A percentile compares a stretch with the other conserved stretches of the same genome.
phyloP scores from a whole-genome alignment of 2,888 invertebrate species.

The Diaprepes abbreviatus region DNA sequence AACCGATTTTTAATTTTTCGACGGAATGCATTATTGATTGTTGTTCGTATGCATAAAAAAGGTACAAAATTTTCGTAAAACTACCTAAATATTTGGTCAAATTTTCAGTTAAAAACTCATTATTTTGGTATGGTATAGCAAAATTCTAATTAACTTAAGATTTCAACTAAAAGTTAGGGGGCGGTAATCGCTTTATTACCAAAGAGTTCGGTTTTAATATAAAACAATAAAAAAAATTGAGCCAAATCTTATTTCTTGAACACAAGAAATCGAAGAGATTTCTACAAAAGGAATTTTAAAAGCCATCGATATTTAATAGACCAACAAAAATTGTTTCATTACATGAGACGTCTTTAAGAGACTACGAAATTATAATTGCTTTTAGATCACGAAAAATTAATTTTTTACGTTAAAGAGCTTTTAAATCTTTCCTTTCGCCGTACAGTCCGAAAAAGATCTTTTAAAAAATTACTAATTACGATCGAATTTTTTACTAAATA shows the following conservation, averaged over 20 bases:
- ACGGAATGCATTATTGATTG: conserved; percentile 2
- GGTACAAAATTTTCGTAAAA: too few species aligned
- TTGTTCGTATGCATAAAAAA: background rate
- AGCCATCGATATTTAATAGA: background rate
- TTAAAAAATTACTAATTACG: conserved; percentile 14
- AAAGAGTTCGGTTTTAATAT: conserved; percentile 49
- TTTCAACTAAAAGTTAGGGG: conserved; percentile 11
- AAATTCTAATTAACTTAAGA: background rate
- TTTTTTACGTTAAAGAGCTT: conserved; percentile 6
- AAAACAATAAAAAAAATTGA: conserved; percentile 43
- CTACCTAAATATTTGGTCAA: background rate
- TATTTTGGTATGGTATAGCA: conserved; percentile 8
- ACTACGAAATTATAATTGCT: too few species aligned
- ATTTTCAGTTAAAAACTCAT: conserved; percentile 26
- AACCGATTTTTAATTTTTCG: background rate
- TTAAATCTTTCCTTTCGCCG: conserved; percentile 14
- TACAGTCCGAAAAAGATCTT: conserved; percentile 9
- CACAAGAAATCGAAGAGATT: conserved; percentile 27
- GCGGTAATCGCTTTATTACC: conserved; percentile 20
- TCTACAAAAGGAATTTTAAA: conserved; percentile 2
- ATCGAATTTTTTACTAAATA: conserved; percentile 29
- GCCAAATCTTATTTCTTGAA: conserved; percentile 25
- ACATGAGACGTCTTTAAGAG: too few species aligned
- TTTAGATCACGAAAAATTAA: too few species aligned
- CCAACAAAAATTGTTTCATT: too few species aligned